Conservation (phyloP, 2,113 vertebrate species). For the Synodontis membranacea region DNA sequence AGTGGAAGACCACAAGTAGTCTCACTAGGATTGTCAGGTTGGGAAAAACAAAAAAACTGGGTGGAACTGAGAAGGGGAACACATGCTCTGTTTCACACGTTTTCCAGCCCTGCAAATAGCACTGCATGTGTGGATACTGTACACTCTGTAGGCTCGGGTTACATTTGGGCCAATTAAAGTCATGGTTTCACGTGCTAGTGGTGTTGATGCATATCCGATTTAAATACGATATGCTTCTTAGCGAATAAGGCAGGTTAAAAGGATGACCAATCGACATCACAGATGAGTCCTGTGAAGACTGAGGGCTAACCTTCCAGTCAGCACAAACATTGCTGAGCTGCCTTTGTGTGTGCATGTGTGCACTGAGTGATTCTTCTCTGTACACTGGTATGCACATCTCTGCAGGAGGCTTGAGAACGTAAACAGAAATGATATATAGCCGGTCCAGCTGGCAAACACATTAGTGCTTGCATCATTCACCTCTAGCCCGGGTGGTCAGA, state of each 20-base stretch:
- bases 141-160: conserved; percentile 18
- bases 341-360: conserved; percentile 8
- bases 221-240: background rate
- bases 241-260: background rate
- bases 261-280: background rate
- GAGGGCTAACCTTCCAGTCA: conserved; percentile 5
- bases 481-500: conserved; percentile 20
- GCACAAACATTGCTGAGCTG: conserved; percentile 15
- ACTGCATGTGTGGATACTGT: conserved; percentile 1
- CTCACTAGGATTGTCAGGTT: conserved; percentile 20
- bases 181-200: background rate
- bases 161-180: conserved; percentile 6
- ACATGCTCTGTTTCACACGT: conserved; percentile 36
- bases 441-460: conserved; percentile 53
- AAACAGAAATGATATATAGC: conserved; percentile 57
- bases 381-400: conserved; percentile 36
- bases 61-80: conserved; percentile 12
- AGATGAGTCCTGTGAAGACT: background rate
- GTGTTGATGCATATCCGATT: background rate
- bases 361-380: conserved; percentile 7
- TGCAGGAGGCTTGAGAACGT: conserved; percentile 41
- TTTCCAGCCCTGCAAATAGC: conserved; percentile 25
- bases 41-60: conserved; percentile 18
- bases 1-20: conserved; percentile 15
- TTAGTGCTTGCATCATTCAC: conserved; percentile 40